Conservation (phyloP, 2,888 invertebrate species). For the Metallyticus violacea region DNA sequence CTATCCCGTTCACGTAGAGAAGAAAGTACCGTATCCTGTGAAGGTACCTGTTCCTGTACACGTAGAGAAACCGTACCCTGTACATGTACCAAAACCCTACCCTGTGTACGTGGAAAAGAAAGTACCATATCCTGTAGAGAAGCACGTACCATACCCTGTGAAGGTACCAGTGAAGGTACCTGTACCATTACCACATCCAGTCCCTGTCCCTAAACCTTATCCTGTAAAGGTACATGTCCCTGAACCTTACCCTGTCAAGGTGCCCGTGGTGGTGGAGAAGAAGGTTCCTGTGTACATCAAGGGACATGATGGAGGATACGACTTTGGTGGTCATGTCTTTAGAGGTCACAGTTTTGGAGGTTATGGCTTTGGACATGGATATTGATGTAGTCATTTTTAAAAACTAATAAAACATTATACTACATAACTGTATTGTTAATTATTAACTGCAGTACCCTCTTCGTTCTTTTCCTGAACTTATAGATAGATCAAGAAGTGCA, state of each 20-base stretch:
- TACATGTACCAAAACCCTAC: constrained; percentile 3
- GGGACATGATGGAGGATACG: not conserved
- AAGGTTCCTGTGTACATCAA: not conserved
- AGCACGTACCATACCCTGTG: not conserved
- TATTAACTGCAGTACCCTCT: no score
- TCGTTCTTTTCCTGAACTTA: no score
- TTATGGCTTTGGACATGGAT: not conserved
- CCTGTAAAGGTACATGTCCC: not conserved
- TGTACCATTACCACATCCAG: not conserved
- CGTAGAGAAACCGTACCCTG: constrained; percentile 3
- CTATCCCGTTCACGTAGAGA: not conserved
- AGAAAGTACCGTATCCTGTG: not conserved
- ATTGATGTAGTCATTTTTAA: not conserved
- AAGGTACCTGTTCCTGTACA: not conserved
- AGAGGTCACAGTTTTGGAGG: not conserved
- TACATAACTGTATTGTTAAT: no score
- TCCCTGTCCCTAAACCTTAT: constrained; percentile 2
- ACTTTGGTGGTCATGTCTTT: not conserved
- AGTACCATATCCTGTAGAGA: constrained; percentile 3
- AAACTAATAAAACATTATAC: not conserved
- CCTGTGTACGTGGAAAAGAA: not conserved
- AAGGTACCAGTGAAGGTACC: constrained; percentile 1
- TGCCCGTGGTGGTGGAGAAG: constrained; percentile 1
- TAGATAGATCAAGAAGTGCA: no score
- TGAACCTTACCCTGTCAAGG: constrained; percentile 6